Evolutionary conservation across 2,888 invertebrate species (phyloP).

Genomic region (Mechanitis messenoides): DNA sequence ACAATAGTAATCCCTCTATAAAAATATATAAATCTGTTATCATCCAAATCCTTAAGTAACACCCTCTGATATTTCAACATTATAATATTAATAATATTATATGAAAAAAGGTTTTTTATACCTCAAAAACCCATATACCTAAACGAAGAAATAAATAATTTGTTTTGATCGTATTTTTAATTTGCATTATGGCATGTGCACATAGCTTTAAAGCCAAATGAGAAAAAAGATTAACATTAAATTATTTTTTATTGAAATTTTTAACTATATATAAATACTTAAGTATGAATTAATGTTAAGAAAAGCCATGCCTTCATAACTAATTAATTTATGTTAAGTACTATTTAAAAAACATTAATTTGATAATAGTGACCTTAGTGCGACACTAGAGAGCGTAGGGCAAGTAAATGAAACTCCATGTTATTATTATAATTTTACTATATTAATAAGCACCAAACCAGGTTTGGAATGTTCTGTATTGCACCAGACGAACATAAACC

Average conservation of each 20-base stretch:
- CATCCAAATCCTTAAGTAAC: conserved; percentile 5
- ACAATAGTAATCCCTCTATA: conserved; percentile 46
- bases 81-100: conserved; percentile 1
- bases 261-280: conserved; percentile 49
- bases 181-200: not conserved
- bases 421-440: conserved; percentile 66
- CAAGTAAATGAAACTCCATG: conserved; percentile 66
- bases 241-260: conserved; percentile 27
- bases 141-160: no score
- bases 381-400: conserved; percentile 49
- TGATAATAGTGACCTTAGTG: conserved; percentile 67
- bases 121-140: no score
- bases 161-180: no score
- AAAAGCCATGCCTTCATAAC: conserved; percentile 40
- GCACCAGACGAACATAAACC: conserved; percentile 66
- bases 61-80: not conserved
- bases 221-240: conserved; percentile 7
- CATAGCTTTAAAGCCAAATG: conserved; percentile 2
- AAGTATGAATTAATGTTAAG: conserved; percentile 36
- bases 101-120: not conserved
- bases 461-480: conserved; percentile 75
- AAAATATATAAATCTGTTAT: conserved; percentile 18
- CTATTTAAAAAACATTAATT: conserved; percentile 25
- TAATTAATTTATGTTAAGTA: conserved; percentile 37
- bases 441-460: conserved; percentile 73